These are phyloP conservation scores for Belonocnema kinseyi DNA, from an alignment of 1,140 invertebrate genomes.

Conservation along the genomic window DNA sequence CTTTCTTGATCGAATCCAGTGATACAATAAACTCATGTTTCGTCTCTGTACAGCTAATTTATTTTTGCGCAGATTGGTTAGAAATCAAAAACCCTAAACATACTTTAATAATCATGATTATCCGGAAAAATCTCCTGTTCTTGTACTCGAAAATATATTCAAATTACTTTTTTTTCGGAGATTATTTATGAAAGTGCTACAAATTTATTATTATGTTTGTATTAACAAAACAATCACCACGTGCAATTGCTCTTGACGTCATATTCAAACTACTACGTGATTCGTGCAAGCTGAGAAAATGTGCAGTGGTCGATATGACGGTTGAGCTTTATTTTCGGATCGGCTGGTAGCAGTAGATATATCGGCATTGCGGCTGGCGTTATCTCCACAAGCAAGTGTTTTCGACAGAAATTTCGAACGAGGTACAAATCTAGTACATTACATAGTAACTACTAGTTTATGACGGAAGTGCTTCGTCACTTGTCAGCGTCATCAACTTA, in stretches of 20 bases:
- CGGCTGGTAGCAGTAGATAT: background rate
- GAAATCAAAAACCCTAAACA: no score
- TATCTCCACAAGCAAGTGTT: slow-evolving; percentile 25
- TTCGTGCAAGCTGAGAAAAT: slow-evolving; percentile 11
- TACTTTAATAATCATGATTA: no score
- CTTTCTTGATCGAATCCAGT: no score
- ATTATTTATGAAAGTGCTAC: slow-evolving; percentile 5
- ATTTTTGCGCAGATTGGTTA: no score
- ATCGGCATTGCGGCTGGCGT: background rate
- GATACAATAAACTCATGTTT: no score
- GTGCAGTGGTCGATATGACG: slow-evolving; percentile 18
- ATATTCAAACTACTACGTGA: slow-evolving; percentile 11
- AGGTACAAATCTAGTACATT: background rate
- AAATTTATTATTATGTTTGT: slow-evolving; percentile 1
- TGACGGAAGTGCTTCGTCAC: no score
- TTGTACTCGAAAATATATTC: background rate
- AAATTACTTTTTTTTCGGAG: no score
- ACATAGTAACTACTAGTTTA: background rate
- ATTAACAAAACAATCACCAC: slow-evolving; percentile 18
- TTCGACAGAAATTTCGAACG: background rate
- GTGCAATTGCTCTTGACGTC: slow-evolving; percentile 9
- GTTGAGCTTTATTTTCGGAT: slow-evolving; percentile 28
- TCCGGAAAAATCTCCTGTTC: no score
- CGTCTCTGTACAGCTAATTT: no score
- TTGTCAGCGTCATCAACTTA: no score